Base-by-base conservation (phyloP, 1,140 invertebrate species). In the Geopemphigus sp. region DNA sequence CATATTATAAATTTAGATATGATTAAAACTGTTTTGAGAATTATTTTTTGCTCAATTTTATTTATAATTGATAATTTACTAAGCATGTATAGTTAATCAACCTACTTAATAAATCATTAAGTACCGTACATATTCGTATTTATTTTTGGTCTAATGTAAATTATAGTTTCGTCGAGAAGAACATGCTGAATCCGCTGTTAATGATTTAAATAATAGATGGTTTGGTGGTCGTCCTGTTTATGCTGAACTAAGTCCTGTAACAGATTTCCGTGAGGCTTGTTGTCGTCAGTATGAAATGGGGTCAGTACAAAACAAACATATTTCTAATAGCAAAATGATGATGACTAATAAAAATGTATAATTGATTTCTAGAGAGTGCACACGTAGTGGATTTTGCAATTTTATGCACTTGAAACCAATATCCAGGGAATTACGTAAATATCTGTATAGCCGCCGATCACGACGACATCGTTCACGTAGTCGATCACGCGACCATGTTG, bases 341-440 rank as follows among this genome's bases (percentile, higher is more conserved):
- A 15, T 50, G 45, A 59, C 53, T 74, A 70, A 56, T 61, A 53
- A 76, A n/a, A 66, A 78, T 81, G 15, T 81, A 61, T 39, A 81
- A 39, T 24, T 80, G 81, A 81, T 82, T 83, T 82, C 63, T 84
- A 92, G 91, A 6, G 97, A 98, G 87, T 99, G 97, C 85, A 98
- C 96, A 1, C 88, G 98, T 80, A 97, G 96, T 84, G 98, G 97
- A 64, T 99, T 99, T 86, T 99, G 98, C 86, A 99, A 99, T 87
- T 99, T 99, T 85, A 99, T 99, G 98, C 98, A 99, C 85, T 88
- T 99, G 84, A 99, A 99, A 85, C 97, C 97, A 57, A 99, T 99
- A 84, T 98, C 96, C 0, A 87, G 96, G 82, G 95, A 96, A 84
- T 86, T 98, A 39, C 88, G 96, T 80, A 89, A 95, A 85, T 96